Base-by-base conservation (phyloP, 1,140 invertebrate species). In the Musca domestica region DNA sequence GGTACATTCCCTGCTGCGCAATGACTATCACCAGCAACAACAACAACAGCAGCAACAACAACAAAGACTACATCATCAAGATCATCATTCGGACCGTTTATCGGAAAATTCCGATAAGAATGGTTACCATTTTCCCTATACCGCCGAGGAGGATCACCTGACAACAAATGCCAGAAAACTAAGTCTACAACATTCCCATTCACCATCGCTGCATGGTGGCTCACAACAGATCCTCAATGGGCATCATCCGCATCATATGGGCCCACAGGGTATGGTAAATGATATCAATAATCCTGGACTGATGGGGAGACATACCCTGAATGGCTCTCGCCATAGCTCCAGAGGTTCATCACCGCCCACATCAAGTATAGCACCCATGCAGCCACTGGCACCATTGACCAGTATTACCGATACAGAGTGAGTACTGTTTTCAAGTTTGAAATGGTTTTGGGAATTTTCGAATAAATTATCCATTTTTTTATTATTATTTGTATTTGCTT, bases 61-160 rank as follows among this genome's bases (percentile, higher is more conserved):
- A n/a, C 87, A 75, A 75, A 87, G 73, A 83, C 73, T 69, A 9
- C 74, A 73, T 19, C 88, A 83, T 70, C 79, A 83, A 68, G 85
- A 85, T 52, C 82, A 83, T 48, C 82, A 84, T 66, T 86, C 77
- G 15, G 88, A 89, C 69, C 78, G 87, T 15, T 83, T 87, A 76
- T 91, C 90, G 0, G 91, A 92, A 68, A 85, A 86, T 1, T 91
- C 91, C 2, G 90, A 92, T 49, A 88, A 89, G 64, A 91, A 92
- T 71, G 92, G 92, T 81, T 93, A 92, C 80, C 79, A 89, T 63
- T 92, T 91, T 72, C 90, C 90, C 0, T 92, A 92, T 72, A 91
- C 89, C 27, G 85, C 84, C 3, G 83, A 85, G 66, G 86, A 87
- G 69, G 85, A 87, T 68, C 84, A 86, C 64, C 77, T 85, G 14